Percentiles rank a stretch among this genome's conserved stretches.
Evolutionary conservation across 2,888 invertebrate species (phyloP).

Genomic region (Lutraria lutraria): DNA sequence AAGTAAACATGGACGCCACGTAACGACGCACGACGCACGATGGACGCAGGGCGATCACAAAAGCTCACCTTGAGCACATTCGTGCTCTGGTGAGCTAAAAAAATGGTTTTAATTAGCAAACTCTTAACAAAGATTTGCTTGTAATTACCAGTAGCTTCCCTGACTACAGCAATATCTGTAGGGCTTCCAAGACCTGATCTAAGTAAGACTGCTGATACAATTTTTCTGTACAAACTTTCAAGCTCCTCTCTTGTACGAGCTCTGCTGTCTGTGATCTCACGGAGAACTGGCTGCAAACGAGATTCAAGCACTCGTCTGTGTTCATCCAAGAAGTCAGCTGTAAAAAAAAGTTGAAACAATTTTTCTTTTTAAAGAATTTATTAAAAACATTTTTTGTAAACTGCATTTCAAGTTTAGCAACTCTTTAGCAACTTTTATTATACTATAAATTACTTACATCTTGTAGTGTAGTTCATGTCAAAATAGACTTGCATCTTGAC

Average conservation of each 20-base stretch:
- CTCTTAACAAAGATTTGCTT: background rate
- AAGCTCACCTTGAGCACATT: too few relatives aligned
- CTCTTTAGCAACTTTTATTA: too few relatives aligned
- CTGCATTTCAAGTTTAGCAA: too few relatives aligned
- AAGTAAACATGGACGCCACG: too few relatives aligned
- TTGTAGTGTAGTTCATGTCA: conserved; percentile 87
- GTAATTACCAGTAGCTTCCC: conserved; percentile 85
- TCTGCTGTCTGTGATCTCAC: conserved; percentile 87
- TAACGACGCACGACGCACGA: too few relatives aligned
- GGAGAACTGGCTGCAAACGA: conserved; percentile 86
- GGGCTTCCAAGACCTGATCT: conserved; percentile 87
- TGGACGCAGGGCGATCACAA: too few relatives aligned
- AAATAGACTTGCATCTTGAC: conserved; percentile 87
- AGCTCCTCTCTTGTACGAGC: conserved; percentile 86
- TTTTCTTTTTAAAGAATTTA: too few relatives aligned
- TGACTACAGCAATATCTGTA: conserved; percentile 86
- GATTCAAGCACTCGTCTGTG: conserved; percentile 86
- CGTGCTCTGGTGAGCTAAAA: too few relatives aligned
- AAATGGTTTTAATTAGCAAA: too few relatives aligned
- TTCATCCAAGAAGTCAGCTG: conserved; percentile 86
- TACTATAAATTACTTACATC: conserved; percentile 78
- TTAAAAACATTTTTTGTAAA: too few relatives aligned
- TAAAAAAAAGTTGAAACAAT: background rate
- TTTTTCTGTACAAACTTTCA: conserved; percentile 87
- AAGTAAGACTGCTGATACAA: conserved; percentile 87